Conservation (phyloP, 2,888 invertebrate species). For the Papilio elwesi region DNA sequence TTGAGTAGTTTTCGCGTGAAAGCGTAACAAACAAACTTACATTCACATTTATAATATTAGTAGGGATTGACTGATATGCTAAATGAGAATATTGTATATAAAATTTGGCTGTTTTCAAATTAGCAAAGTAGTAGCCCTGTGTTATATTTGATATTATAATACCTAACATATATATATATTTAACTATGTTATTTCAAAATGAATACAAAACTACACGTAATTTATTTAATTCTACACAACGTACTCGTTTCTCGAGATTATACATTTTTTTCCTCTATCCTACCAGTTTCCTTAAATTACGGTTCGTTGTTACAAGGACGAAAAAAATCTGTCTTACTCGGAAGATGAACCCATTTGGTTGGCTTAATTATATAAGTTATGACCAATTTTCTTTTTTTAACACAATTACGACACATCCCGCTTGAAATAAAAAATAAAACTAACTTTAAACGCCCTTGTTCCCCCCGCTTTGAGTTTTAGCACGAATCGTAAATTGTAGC, state of each 20-base stretch:
- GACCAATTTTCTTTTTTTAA: conserved; percentile 21
- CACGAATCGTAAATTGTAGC: conserved; percentile 24
- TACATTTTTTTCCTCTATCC: conserved; percentile 27
- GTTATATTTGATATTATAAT: too few relatives aligned
- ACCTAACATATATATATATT: not conserved
- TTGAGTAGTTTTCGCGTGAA: too few relatives aligned
- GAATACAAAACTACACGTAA: conserved; percentile 58
- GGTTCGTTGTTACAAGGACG: conserved; percentile 21
- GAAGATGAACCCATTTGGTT: conserved; percentile 26
- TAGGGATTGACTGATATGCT: too few relatives aligned
- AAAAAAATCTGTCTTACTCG: conserved; percentile 28
- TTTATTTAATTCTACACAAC: conserved; percentile 63
- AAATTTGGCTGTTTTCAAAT: not conserved
- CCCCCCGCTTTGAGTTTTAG: not conserved
- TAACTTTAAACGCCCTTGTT: conserved; percentile 5
- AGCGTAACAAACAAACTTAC: too few relatives aligned
- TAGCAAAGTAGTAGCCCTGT: not conserved
- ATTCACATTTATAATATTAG: too few relatives aligned
- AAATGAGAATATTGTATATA: too few relatives aligned
- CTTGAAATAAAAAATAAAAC: conserved; percentile 11
- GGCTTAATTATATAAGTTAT: conserved; percentile 20
- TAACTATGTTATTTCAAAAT: not conserved
- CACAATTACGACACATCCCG: conserved; percentile 13
- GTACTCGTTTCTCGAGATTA: conserved; percentile 34
- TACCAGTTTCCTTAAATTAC: conserved; percentile 37